Percentiles rank a stretch among this genome's conserved stretches.
Evolutionary conservation across 2,113 vertebrate species (phyloP).

Genomic region (Sclerurus mexicanus): DNA sequence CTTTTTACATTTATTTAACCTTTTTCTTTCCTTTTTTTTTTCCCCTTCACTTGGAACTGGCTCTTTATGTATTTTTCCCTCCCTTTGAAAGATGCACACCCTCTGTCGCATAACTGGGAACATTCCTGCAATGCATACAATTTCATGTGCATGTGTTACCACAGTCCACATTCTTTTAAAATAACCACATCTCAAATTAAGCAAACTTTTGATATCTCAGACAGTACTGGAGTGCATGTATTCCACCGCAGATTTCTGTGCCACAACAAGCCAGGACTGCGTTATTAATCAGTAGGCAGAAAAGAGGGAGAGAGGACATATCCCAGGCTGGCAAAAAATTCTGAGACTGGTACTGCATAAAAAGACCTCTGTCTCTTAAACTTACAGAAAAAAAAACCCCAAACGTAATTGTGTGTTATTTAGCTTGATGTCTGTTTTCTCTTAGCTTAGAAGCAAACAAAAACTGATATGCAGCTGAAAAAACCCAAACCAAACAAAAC

Average conservation of each 20-base stretch:
- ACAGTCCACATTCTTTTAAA: slow-evolving; percentile 14
- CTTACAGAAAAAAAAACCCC: background rate
- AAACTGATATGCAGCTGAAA: background rate
- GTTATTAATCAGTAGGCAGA: background rate
- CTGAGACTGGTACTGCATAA: background rate
- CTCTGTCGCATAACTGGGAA: slow-evolving; percentile 40
- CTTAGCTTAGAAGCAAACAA: background rate
- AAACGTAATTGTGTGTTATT: background rate
- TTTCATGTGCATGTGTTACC: background rate
- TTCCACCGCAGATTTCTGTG: background rate
- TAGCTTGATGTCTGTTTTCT: background rate
- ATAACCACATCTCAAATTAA: background rate
- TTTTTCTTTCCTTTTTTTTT: background rate
- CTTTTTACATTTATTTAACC: slow-evolving; percentile 34
- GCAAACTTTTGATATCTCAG: slow-evolving; percentile 27
- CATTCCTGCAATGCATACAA: slow-evolving; percentile 13
- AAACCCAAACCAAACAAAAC: background rate
- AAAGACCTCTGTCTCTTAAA: background rate
- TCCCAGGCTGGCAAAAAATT: background rate
- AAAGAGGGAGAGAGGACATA: background rate
- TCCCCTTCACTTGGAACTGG: background rate
- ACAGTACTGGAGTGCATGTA: background rate
- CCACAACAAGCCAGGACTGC: background rate
- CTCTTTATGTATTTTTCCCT: slow-evolving; percentile 5
- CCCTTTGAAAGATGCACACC: slow-evolving; percentile 40